phyloP scores from a whole-genome alignment of 2,888 invertebrate genomes.

The Alviniconcha strummeri region DNA sequence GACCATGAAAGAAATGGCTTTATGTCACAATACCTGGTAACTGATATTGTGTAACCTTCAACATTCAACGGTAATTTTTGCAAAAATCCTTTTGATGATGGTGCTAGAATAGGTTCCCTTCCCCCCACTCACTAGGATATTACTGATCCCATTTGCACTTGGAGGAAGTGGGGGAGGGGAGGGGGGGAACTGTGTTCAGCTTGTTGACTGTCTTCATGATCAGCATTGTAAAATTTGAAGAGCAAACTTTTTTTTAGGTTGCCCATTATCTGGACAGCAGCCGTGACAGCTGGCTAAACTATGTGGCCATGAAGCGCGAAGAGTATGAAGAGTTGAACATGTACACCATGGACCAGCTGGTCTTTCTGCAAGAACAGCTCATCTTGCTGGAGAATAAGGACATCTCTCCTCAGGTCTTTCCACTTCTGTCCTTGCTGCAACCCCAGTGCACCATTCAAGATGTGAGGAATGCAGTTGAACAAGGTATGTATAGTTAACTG shows the following conservation, averaged over 20 bases:
- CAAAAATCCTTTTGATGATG: no score
- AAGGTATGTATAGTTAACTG: slow-evolving; percentile 30
- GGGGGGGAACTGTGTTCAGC: no score
- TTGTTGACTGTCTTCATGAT: no score
- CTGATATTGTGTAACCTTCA: no score
- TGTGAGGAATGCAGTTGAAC: slow-evolving; percentile 44
- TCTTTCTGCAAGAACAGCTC: slow-evolving; percentile 59
- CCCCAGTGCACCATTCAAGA: slow-evolving; percentile 45
- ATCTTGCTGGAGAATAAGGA: slow-evolving; percentile 45
- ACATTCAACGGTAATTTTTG: no score
- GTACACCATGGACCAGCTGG: slow-evolving; percentile 63
- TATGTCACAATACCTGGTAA: no score
- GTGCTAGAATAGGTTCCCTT: no score
- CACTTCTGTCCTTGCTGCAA: slow-evolving; percentile 50
- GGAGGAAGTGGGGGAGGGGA: no score
- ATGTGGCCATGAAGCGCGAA: slow-evolving; percentile 49
- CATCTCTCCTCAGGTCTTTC: slow-evolving; percentile 45
- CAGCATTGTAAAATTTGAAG: no score
- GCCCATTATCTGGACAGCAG: slow-evolving; percentile 42
- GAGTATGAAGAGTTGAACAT: slow-evolving; percentile 55
- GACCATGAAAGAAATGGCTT: no score
- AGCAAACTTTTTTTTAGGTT: slow-evolving; percentile 36
- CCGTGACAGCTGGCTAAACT: slow-evolving; percentile 49
- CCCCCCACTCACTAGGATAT: no score
- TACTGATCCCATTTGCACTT: no score